Conservation (phyloP, 2,888 invertebrate genomes). For the Melanophora roralis region DNA sequence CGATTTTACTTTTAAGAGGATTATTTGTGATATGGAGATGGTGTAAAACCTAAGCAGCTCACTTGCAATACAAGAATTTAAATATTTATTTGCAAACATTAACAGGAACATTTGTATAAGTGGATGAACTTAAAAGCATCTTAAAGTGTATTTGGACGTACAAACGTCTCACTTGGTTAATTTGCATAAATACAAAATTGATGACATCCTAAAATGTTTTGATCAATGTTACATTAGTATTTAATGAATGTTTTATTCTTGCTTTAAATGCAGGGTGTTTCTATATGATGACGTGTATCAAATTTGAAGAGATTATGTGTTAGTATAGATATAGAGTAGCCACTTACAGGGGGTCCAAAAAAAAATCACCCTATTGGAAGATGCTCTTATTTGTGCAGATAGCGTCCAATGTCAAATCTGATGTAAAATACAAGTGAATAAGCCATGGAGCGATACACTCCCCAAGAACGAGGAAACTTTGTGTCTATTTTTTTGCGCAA, state of each 20-base stretch:
- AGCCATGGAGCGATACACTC: no score
- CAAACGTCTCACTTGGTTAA: neutral
- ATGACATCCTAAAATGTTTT: slow-evolving; percentile 4
- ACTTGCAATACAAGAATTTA: slow-evolving; percentile 28
- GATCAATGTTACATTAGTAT: slow-evolving; percentile 28
- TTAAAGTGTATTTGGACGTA: neutral
- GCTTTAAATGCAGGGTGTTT: neutral
- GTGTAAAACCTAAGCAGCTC: neutral
- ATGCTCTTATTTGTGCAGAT: no score
- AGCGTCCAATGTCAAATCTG: no score
- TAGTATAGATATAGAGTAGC: no score
- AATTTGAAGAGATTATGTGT: no score
- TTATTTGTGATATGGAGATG: neutral
- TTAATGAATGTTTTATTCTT: neutral
- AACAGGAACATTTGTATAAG: neutral
- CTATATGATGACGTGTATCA: no score
- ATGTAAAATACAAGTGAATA: no score
- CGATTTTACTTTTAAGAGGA: no score
- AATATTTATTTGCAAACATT: neutral
- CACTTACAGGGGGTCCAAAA: no score
- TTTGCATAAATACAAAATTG: neutral
- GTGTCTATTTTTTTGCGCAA: no score
- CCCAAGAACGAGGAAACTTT: no score
- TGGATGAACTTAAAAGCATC: neutral
- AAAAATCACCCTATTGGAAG: no score